These are phyloP conservation scores for Ranitomeya variabilis DNA, from an alignment of 2,113 vertebrate genomes.

Conservation along the genomic window DNA sequence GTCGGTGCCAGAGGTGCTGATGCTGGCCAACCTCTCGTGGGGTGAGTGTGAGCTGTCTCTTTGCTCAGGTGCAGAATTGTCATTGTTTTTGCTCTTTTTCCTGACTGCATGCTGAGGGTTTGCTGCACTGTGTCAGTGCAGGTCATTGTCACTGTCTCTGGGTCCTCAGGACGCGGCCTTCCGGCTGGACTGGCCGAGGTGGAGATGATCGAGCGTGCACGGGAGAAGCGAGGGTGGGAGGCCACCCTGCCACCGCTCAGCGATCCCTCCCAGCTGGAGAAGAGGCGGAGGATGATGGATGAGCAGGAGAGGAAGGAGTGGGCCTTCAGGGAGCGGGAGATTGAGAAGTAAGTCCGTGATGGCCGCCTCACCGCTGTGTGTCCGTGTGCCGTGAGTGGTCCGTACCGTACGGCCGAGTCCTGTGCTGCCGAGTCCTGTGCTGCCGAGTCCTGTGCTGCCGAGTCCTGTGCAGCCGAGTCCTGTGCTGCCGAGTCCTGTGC, in stretches of 20 bases:
- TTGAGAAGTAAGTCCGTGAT: conserved; percentile 79
- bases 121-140: not conserved
- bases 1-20: conserved; percentile 83
- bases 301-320: conserved; percentile 90
- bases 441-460: too few species aligned
- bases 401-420: too few species aligned
- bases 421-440: too few species aligned
- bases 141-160: conserved; percentile 21
- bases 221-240: conserved; percentile 85
- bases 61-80: not conserved
- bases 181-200: conserved; percentile 87
- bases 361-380: too few species aligned
- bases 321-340: conserved; percentile 89
- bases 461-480: too few species aligned
- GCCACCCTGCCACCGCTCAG: conserved; percentile 79
- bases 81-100: too few species aligned
- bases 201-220: conserved; percentile 86
- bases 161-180: conserved; percentile 81
- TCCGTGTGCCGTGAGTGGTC: not conserved
- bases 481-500: too few species aligned
- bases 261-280: conserved; percentile 72
- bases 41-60: conserved; percentile 69
- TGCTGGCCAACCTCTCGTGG: conserved; percentile 84
- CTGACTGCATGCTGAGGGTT: not conserved
- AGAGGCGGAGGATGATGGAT: conserved; percentile 87